These are phyloP conservation scores for Hydrolagus colliei DNA, from an alignment of 2,797 vertebrate genomes.

Conservation along the genomic window DNA sequence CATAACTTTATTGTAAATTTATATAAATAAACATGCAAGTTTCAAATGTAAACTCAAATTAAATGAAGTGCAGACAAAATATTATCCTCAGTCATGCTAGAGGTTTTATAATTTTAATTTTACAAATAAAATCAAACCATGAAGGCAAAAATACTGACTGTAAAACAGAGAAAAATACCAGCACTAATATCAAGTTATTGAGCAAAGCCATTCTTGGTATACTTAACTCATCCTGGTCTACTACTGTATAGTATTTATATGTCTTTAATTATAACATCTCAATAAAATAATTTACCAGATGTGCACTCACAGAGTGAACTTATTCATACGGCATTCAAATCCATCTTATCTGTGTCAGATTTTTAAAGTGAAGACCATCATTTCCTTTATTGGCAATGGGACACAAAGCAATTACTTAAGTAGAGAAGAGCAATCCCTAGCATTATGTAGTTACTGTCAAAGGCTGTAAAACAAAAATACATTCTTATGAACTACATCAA, in stretches of 20 bases:
- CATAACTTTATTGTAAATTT: slow-evolving; percentile 98
- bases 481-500: slow-evolving; percentile 59
- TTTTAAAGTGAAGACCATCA: slow-evolving; percentile 73
- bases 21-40: slow-evolving; percentile 99
- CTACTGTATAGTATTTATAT: slow-evolving; percentile 68
- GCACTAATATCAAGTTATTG: slow-evolving; percentile 71
- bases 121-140: slow-evolving; percentile 61
- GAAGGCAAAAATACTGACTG: slow-evolving; percentile 59
- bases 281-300: slow-evolving; percentile 99
- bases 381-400: slow-evolving; percentile 62
- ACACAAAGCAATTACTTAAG: slow-evolving; percentile 58
- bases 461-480: slow-evolving; percentile 67
- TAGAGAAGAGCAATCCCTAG: slow-evolving; percentile 62
- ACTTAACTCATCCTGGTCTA: slow-evolving; percentile 75
- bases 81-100: slow-evolving; percentile 89
- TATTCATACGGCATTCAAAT: slow-evolving; percentile 95
- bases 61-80: slow-evolving; percentile 97
- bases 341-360: slow-evolving; percentile 75
- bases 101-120: slow-evolving; percentile 63
- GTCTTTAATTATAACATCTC: slow-evolving; percentile 88
- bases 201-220: slow-evolving; percentile 66
- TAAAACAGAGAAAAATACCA: slow-evolving; percentile 76
- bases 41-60: slow-evolving; percentile 99
- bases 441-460: slow-evolving; percentile 63
- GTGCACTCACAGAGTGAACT: slow-evolving; percentile 99